Evolutionary conservation across 1,140 invertebrate species (phyloP).

Genomic region (Brachionus manjavacas): DNA sequence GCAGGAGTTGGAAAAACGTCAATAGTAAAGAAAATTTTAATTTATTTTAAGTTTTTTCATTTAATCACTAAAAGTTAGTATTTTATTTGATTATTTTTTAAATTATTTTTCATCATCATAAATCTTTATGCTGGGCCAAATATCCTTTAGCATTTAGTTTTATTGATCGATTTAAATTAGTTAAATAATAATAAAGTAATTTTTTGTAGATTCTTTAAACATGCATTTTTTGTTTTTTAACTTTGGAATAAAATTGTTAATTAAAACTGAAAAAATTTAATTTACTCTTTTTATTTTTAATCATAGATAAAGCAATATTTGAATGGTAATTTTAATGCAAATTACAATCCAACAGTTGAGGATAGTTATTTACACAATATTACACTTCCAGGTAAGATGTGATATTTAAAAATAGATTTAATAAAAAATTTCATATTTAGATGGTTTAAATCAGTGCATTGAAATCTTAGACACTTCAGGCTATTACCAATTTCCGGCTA

Average conservation of each 20-base stretch:
- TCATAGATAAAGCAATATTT: constrained; percentile 47
- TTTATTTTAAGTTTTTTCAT: not conserved
- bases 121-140: too few relatives aligned
- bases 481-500: constrained; percentile 54
- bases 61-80: not conserved
- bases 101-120: too few relatives aligned
- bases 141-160: too few relatives aligned
- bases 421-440: constrained; percentile 44
- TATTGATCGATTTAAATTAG: not conserved
- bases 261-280: not conserved
- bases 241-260: not conserved
- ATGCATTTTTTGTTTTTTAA: too few relatives aligned
- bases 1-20: constrained; percentile 53
- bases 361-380: constrained; percentile 52
- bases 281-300: not conserved
- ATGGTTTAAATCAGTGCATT: constrained; percentile 52
- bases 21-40: constrained; percentile 44
- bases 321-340: constrained; percentile 48
- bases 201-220: too few relatives aligned
- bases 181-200: not conserved
- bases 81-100: too few relatives aligned
- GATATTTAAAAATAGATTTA: not conserved
- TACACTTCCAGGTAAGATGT: constrained; percentile 49
- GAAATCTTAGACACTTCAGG: constrained; percentile 56
- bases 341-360: constrained; percentile 52